Percentiles rank a stretch among this genome's conserved stretches.
These are phyloP conservation scores for Drosophila novamexicana DNA, from an alignment of 1,140 invertebrate species.

Conservation along the genomic window DNA sequence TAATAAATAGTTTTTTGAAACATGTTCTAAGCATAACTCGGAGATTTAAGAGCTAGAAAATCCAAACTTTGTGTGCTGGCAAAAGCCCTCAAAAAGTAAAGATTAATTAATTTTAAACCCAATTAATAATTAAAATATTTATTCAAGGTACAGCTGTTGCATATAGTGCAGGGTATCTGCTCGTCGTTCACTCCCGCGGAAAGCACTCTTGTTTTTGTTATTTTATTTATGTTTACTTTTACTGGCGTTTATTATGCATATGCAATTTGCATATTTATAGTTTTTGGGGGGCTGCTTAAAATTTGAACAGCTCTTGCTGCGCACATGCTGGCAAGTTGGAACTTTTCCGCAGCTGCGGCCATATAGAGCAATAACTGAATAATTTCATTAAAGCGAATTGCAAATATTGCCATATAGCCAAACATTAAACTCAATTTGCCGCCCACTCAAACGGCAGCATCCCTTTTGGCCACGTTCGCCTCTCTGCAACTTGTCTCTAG, in stretches of 20 bases:
- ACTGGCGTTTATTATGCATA: conserved; percentile 56
- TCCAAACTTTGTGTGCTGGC: too few relatives aligned
- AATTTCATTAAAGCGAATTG: conserved; percentile 73
- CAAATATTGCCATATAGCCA: conserved; percentile 59
- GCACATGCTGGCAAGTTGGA: neutral
- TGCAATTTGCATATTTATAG: conserved; percentile 63
- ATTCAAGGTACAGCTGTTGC: too few relatives aligned
- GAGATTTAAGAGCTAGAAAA: too few relatives aligned
- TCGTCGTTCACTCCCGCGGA: neutral
- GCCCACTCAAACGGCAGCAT: conserved; percentile 12
- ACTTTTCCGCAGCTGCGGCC: neutral
- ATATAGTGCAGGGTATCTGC: neutral
- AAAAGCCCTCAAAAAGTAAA: too few relatives aligned
- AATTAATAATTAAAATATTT: too few relatives aligned
- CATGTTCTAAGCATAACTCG: too few relatives aligned
- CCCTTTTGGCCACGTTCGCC: conserved; percentile 2
- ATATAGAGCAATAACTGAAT: conserved; percentile 69
- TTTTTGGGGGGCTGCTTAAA: conserved; percentile 1
- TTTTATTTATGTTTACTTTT: conserved; percentile 25
- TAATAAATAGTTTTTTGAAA: too few relatives aligned
- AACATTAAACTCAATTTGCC: conserved; percentile 61
- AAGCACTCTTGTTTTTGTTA: neutral
- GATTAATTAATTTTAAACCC: too few relatives aligned
- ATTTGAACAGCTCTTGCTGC: neutral
- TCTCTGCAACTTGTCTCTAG: conserved; percentile 34